phyloP scores from a whole-genome alignment of 2,113 vertebrate genomes.

The Eolophus roseicapilla region DNA sequence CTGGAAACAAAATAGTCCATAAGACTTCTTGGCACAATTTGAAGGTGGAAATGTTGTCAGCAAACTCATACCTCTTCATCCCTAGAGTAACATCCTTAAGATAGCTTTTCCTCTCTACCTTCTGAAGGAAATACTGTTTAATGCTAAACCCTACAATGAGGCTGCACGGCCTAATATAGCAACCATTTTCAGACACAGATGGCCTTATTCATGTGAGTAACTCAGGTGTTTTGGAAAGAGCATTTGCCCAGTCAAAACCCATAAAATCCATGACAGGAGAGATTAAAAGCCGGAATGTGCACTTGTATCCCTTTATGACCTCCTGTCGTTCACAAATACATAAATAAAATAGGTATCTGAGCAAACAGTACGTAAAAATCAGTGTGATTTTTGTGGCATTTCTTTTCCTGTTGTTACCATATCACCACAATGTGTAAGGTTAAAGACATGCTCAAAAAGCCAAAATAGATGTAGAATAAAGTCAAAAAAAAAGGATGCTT shows the following conservation, averaged over 20 bases:
- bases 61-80: background rate
- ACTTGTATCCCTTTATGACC: background rate
- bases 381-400: background rate
- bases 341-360: background rate
- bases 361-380: background rate
- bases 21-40: background rate
- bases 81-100: background rate
- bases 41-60: background rate
- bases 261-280: background rate
- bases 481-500: accelerated
- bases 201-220: background rate
- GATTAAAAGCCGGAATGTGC: background rate
- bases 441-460: background rate
- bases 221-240: background rate
- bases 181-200: background rate
- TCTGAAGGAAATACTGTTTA: background rate
- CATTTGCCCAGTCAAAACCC: background rate
- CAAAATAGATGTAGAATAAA: background rate
- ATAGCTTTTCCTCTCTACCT: background rate
- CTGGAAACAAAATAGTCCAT: background rate
- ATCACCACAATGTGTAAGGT: background rate
- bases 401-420: background rate
- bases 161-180: background rate
- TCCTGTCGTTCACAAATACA: background rate
- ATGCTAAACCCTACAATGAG: background rate